Percentiles rank a stretch among this genome's conserved stretches.
Evolutionary conservation across 2,797 vertebrate species (phyloP).

Genomic region (Chelmon rostratus): DNA sequence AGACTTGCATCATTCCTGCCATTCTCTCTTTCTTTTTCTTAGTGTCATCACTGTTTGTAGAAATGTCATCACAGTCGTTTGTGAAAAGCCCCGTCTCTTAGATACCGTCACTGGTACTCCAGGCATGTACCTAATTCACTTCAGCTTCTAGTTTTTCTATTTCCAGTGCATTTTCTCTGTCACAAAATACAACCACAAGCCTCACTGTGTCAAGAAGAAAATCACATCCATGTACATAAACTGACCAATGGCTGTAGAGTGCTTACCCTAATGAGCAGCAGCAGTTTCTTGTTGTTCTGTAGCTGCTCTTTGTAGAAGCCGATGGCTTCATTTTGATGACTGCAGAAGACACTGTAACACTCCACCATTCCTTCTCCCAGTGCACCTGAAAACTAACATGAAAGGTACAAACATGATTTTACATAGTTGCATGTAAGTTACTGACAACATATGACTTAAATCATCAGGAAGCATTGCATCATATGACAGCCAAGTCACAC

Average conservation of each 20-base stretch:
- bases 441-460: neutral
- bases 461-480: neutral
- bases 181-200: constrained; percentile 2
- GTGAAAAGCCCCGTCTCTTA: neutral
- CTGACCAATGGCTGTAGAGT: neutral
- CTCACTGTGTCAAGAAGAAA: constrained; percentile 3
- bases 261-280: constrained; percentile 90
- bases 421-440: neutral
- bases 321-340: constrained; percentile 88
- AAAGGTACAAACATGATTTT: neutral
- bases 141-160: neutral
- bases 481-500: neutral
- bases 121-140: neutral
- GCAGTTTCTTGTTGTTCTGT: constrained; percentile 95
- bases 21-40: neutral
- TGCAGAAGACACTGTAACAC: constrained; percentile 91
- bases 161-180: neutral
- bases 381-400: constrained; percentile 91
- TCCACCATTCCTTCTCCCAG: constrained; percentile 87
- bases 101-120: neutral
- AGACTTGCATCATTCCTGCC: neutral
- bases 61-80: neutral
- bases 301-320: constrained; percentile 91
- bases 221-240: neutral
- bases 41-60: neutral